phyloP scores from a whole-genome alignment of 2,113 vertebrate genomes.

The Nannobrachium achirus region DNA sequence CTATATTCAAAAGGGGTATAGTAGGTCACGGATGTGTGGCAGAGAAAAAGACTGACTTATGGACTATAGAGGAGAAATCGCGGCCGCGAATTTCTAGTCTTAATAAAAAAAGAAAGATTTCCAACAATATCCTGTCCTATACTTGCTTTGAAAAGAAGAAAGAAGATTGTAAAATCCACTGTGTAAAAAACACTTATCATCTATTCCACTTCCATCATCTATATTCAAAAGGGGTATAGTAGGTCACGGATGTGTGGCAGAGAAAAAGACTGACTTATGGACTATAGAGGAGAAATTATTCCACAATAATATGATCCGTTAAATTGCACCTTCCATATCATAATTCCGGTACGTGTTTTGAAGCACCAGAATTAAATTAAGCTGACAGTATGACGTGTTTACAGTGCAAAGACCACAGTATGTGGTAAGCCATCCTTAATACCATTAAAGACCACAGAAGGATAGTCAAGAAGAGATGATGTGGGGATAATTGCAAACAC shows the following conservation, averaged over 20 bases:
- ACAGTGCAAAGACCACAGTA: not conserved
- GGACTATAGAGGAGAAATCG: not conserved
- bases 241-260: constrained; percentile 22
- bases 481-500: constrained; percentile 53
- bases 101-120: no score
- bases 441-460: constrained; percentile 46
- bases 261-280: not conserved
- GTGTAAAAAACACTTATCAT: constrained; percentile 16
- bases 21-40: constrained; percentile 25
- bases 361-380: no score
- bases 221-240: constrained; percentile 15
- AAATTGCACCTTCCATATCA: not conserved
- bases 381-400: not conserved
- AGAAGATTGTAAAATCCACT: constrained; percentile 37
- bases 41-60: not conserved
- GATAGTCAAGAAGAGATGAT: constrained; percentile 35
- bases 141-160: not conserved
- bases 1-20: constrained; percentile 11
- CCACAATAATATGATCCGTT: not conserved
- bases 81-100: no score
- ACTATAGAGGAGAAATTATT: not conserved
- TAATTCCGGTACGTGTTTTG: not conserved
- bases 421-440: constrained; percentile 13
- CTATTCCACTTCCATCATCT: constrained; percentile 30
- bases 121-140: not conserved